Base-by-base conservation (phyloP, 2,888 invertebrate genomes). In the Scaptodrosophila latifasciaeformis region DNA sequence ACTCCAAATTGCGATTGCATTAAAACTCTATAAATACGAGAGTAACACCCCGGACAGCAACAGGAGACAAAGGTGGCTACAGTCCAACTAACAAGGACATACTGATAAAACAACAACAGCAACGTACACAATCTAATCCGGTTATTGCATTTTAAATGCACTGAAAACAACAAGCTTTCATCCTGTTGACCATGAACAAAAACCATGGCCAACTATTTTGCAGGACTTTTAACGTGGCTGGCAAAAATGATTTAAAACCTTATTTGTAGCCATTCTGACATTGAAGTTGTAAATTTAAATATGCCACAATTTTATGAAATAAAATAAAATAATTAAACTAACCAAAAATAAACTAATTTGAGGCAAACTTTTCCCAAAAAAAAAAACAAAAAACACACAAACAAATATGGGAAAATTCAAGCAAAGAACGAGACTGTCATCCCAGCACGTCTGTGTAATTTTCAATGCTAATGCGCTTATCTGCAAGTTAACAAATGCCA, bases 91-190 rank as follows among this genome's bases (percentile, higher is more conserved):
- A 24, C 54, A 55, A 47, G 49, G 45, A 58, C 60, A 30, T 29
- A 48, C 62, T 58, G 62, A 62, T 62, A 46, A 35, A 21, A 17
- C 18, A 48, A 13, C 35, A 52, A 15, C 40, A 48, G 13, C 29
- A 49, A 49, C 40, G 37, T 37, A 69, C 67, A 74, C 76, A 75
- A 77, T 77, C 77, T 79, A 78, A 81, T 75, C 74, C 67, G 70
- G 81, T 82, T 82, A 81, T 82, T 81, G 81, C 78, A 81, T 81
- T 82, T 81, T 76, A 82, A 81, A 81, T 81, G 74, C 62, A 56
- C 57, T 56, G n/a, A n/a, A n/a, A n/a, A n/a, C n/a, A n/a, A 55
- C 67, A 70, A 70, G 62, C 67, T 65, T 58, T 61, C 59, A 60
- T 58, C 66, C 59, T 59, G 62, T 58, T 63, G 9, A 47, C 53